Conservation (phyloP, 2,888 invertebrate species). For the Harpalus rubripes region DNA sequence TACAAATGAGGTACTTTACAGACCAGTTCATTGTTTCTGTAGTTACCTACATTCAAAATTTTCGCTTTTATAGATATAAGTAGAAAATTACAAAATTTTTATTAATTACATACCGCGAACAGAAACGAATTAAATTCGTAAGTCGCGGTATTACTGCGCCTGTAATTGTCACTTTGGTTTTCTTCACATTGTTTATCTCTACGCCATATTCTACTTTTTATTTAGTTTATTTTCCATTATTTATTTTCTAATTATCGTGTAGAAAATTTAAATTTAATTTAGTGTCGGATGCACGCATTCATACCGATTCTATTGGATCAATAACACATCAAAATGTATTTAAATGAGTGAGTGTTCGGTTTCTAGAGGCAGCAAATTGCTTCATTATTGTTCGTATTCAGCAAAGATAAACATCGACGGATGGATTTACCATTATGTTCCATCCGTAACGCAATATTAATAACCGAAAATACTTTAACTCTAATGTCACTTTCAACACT, state of each 20-base stretch:
- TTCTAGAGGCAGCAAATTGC: slow-evolving; percentile 36
- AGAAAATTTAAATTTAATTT: slow-evolving; percentile 36
- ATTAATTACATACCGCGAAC: too few species aligned
- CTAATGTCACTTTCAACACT: slow-evolving; percentile 18
- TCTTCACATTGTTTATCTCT: too few species aligned
- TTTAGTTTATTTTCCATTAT: not conserved
- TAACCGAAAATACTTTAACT: slow-evolving; percentile 19
- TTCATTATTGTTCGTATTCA: slow-evolving; percentile 32
- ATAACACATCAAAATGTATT: slow-evolving; percentile 49
- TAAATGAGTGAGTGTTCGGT: slow-evolving; percentile 2
- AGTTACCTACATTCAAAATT: too few species aligned
- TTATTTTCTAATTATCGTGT: slow-evolving; percentile 11
- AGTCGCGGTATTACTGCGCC: too few species aligned
- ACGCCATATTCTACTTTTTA: too few species aligned
- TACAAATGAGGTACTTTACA: too few species aligned
- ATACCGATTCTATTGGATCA: slow-evolving; percentile 21
- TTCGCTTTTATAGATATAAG: too few species aligned
- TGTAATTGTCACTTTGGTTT: too few species aligned
- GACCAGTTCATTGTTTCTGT: too few species aligned
- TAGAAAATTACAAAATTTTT: too few species aligned
- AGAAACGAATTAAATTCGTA: too few species aligned
- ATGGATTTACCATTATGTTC: slow-evolving; percentile 9
- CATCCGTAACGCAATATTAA: slow-evolving; percentile 23
- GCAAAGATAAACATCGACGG: slow-evolving; percentile 4
- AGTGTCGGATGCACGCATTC: slow-evolving; percentile 24